Percentiles rank a stretch among this genome's conserved stretches.
These are phyloP conservation scores for Rhagonycha fulva DNA, from an alignment of 2,888 invertebrate genomes.

Conservation along the genomic window DNA sequence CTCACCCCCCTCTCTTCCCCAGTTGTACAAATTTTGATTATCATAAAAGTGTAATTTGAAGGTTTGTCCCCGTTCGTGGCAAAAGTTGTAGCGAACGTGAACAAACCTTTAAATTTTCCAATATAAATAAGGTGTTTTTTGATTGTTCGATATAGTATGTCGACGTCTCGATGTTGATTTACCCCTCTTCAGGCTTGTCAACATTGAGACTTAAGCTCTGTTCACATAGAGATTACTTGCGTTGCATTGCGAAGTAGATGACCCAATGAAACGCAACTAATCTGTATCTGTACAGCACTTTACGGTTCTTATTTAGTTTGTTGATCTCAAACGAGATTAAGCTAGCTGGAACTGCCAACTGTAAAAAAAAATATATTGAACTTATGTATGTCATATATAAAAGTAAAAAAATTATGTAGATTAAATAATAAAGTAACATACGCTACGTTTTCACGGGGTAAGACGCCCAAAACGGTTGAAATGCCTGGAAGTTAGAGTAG, in stretches of 20 bases:
- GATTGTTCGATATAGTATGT: constrained; percentile 44
- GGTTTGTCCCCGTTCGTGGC: neutral
- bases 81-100: neutral
- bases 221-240: too few relatives aligned
- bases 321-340: constrained; percentile 52
- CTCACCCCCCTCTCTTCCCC: constrained; percentile 47
- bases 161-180: constrained; percentile 36
- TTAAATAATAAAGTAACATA: constrained; percentile 46
- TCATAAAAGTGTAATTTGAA: constrained; percentile 39
- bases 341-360: constrained; percentile 58
- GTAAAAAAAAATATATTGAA: constrained; percentile 54
- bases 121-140: constrained; percentile 45
- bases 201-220: constrained; percentile 37
- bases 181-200: constrained; percentile 7
- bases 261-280: too few relatives aligned
- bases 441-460: constrained; percentile 43
- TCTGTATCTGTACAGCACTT: too few relatives aligned
- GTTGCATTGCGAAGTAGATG: too few relatives aligned
- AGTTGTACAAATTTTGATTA: constrained; percentile 48
- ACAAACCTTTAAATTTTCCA: constrained; percentile 25
- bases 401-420: constrained; percentile 49
- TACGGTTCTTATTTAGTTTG: constrained; percentile 48
- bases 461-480: constrained; percentile 24
- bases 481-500: constrained; percentile 31
- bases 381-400: constrained; percentile 53